Evolutionary conservation across 1,140 invertebrate genomes (phyloP), one percentile per base, ranked within the genome.

Genomic region (Olivierus martensii): DNA sequence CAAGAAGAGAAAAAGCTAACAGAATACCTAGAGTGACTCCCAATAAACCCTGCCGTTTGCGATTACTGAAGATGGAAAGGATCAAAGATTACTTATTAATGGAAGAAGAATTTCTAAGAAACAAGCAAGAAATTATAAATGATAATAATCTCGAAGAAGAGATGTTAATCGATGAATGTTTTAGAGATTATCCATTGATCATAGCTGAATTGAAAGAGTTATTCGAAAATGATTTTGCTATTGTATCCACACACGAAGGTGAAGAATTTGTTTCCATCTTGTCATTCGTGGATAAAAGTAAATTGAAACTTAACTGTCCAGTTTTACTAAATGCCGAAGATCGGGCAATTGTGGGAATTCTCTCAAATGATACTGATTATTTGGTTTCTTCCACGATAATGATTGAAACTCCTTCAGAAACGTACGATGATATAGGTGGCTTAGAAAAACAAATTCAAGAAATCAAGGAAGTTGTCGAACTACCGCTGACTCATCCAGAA

Each of bases 371-470:
- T 66, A 97, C 92, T n/a, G 95, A 99, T 75, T 95, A 95, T n/a
- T 99, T 99, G 94, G 95, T 99, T 1, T 98, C 93, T 34, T 94
- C 99, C 0, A 99, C 99, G 96, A 99, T 99, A 71, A 68, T 99
- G 35, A 95, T 99, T 66, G 99, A 99, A 67, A 95, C 95, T 21
- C 96, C 95, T 10, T 91, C 97, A 71, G 96, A 99, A 73, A 99
- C 95, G 0, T 99, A 99, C 69, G 95, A 95, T n/a, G 96, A 99
- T 73, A 99, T 99, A 70, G 96, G 96, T 66, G 95, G 94, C 41
- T 73, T 98, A 15, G 95, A 99, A 68, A 90, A 87, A 42, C 96
- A 99, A 73, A 99, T 99, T 71, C 94, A 98, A 71, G 95, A 99
- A 77, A 99, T 96, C 45, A 92, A 99, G 73, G 95, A 99, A 73